Conservation (phyloP, 2,113 vertebrate genomes). For the Anarrhichthys ocellatus region DNA sequence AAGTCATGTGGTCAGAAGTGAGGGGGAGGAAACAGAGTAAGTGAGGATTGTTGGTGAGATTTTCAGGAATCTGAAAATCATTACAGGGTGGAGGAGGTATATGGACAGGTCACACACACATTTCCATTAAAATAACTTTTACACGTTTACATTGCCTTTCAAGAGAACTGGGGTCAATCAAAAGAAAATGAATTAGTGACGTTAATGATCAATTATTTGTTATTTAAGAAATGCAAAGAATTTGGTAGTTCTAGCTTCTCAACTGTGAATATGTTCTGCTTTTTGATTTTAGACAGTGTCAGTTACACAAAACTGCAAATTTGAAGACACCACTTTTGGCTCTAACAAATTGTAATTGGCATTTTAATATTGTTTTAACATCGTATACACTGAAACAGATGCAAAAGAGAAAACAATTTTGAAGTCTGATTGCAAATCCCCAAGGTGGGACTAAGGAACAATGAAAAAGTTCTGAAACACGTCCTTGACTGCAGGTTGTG, state of each 20-base stretch:
- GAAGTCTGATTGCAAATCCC: background rate
- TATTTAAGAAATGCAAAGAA: background rate
- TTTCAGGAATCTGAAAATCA: slow-evolving; percentile 34
- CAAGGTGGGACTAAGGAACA: background rate
- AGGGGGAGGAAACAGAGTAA: slow-evolving; percentile 17
- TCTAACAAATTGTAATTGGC: background rate
- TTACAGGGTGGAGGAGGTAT: slow-evolving; percentile 4
- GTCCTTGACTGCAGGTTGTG: background rate
- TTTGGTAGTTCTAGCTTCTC: background rate
- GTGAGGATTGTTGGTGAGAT: slow-evolving; percentile 6
- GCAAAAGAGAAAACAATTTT: background rate
- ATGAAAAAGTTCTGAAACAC: background rate
- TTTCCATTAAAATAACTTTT: slow-evolving; percentile 5
- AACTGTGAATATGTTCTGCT: background rate
- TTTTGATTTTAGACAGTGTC: background rate
- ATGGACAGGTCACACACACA: background rate
- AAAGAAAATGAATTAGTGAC: background rate
- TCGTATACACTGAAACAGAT: background rate
- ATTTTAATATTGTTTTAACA: background rate
- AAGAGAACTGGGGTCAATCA: background rate
- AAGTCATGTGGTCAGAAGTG: background rate
- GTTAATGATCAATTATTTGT: background rate
- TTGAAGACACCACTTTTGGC: background rate
- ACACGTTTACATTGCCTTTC: background rate
- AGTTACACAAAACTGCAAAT: background rate